Conservation (phyloP, 2,113 vertebrate species). For the Nipponia nippon region DNA sequence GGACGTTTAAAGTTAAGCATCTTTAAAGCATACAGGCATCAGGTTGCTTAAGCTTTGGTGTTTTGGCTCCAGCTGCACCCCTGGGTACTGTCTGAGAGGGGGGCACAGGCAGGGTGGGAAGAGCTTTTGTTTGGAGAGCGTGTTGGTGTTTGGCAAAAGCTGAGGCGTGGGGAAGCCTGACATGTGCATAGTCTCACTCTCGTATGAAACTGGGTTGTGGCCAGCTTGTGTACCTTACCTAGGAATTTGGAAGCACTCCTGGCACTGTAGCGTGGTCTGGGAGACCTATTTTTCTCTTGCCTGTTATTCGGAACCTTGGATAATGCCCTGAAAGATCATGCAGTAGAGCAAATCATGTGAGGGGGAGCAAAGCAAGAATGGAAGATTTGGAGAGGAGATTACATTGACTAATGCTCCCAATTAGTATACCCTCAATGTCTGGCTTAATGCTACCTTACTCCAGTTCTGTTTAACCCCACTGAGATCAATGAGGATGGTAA, state of each 20-base stretch:
- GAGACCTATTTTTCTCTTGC: neutral
- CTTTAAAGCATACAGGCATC: neutral
- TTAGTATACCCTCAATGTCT: neutral
- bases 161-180: neutral
- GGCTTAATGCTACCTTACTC: neutral
- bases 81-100: neutral
- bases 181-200: neutral
- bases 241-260: constrained; percentile 26
- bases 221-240: constrained; percentile 4
- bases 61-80: neutral
- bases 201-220: neutral
- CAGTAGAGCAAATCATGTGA: neutral
- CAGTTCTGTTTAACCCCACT: neutral
- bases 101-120: neutral
- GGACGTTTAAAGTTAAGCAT: neutral
- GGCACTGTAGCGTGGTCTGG: neutral
- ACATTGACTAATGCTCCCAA: neutral
- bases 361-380: neutral
- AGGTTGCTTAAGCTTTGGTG: neutral
- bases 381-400: neutral
- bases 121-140: neutral
- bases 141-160: neutral
- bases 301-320: neutral
- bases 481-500: neutral
- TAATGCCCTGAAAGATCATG: neutral